phyloP scores from a whole-genome alignment of 2,888 invertebrate species.

The Aphrophora alni region DNA sequence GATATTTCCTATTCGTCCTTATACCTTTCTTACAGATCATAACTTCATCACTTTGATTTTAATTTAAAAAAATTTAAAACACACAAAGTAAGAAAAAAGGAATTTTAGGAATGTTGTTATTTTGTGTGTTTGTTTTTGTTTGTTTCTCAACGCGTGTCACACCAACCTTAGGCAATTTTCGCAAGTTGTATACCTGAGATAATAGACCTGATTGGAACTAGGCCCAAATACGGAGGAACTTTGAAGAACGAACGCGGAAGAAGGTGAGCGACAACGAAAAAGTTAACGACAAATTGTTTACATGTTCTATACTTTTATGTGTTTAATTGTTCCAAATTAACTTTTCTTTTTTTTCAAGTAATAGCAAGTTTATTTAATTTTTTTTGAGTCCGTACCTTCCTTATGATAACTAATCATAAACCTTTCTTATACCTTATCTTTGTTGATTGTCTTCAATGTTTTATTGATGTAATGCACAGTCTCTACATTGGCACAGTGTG shows the following conservation, averaged over 20 bases:
- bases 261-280: constrained; percentile 69
- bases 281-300: constrained; percentile 15
- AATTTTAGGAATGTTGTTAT: constrained; percentile 30
- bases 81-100: neutral
- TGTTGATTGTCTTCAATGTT: neutral
- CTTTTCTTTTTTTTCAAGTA: neutral
- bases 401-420: neutral
- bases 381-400: constrained; percentile 22
- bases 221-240: constrained; percentile 99
- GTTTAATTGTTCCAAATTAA: constrained; percentile 18
- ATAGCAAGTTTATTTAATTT: constrained; percentile 16
- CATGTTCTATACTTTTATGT: constrained; percentile 25
- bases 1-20: neutral
- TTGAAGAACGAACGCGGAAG: constrained; percentile 99
- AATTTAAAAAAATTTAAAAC: neutral
- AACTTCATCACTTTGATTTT: neutral
- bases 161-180: constrained; percentile 91
- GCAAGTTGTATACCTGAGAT: constrained; percentile 99
- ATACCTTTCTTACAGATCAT: neutral
- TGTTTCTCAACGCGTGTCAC: constrained; percentile 21
- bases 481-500: neutral
- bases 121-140: constrained; percentile 30
- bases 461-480: neutral
- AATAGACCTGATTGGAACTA: constrained; percentile 99
- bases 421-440: constrained; percentile 2